Evolutionary conservation across 2,888 invertebrate species (phyloP), one percentile per base, ranked within the genome.

Genomic region (Scaptodrosophila latifasciaeformis): DNA sequence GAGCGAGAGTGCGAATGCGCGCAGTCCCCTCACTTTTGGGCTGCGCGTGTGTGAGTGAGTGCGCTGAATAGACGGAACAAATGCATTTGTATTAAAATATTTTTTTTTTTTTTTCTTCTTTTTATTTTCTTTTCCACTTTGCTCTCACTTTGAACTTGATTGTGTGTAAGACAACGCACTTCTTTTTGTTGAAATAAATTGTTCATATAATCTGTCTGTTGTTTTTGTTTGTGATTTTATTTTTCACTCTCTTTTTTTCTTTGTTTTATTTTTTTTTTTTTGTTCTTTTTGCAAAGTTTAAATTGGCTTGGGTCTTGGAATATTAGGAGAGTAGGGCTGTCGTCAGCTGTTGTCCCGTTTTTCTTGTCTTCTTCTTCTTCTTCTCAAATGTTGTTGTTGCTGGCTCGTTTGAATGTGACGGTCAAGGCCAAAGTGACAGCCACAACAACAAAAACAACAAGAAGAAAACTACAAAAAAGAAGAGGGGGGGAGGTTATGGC

Each of bases 271-370:
- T 30, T 10, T 10, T 42, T 17, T 53, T 43, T 27, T 46, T 59
- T 53, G 53, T 51, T 62, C 54, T 60, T 53, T 49, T 50, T 60
- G 48, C 59, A 60, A 62, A 42, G 13, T 48, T 27, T 44, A 44
- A 42, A 31, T 55, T 42, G 17, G 37, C n/a, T 15, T 40, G 54
- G 51, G 58, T 61, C 54, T 61, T 29, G 6, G 29, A 10, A 7
- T 29, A 29, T 7, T 6, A 29, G 6, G 29, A 29, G 29, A 7
- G 29, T 7, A 29, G 10, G 46, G 52, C 74, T 70, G 67, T 58
- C 70, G 71, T 74, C 75, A 72, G 72, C 72, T 72, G 72, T 71
- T 71, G 59, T 62, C 67, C 65, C 62, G 69, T 70, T 55, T 34
- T 29, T 44, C 12, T 27, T 48, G 19, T 29, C 5, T 2, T 30